Evolutionary conservation across 2,888 invertebrate genomes (phyloP).

Genomic region (Tiliacea citrago): DNA sequence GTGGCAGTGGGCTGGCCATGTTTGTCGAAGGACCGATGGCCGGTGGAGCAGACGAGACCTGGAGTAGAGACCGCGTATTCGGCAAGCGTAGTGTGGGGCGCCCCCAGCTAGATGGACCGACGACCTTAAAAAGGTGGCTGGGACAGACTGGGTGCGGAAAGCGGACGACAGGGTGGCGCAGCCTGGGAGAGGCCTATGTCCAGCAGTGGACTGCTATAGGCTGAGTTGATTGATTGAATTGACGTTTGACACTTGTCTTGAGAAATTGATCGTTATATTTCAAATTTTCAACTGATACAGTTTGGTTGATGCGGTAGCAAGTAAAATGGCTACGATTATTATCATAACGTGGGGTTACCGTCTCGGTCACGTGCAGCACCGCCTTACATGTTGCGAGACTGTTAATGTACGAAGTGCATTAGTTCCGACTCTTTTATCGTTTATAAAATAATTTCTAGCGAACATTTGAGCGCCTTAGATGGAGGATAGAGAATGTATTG

Average conservation of each 20-base stretch:
- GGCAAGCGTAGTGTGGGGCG: too few relatives aligned
- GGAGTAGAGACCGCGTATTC: too few relatives aligned
- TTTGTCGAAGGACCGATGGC: too few relatives aligned
- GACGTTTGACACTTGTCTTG: conserved; percentile 1
- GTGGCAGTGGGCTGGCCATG: too few relatives aligned
- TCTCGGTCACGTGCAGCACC: conserved; percentile 45
- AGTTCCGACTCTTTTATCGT: conserved; percentile 59
- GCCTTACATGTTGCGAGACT: conserved; percentile 25
- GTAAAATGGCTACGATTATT: conserved; percentile 15
- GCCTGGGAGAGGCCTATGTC: too few relatives aligned
- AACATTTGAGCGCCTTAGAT: conserved; percentile 23
- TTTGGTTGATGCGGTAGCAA: conserved; percentile 23
- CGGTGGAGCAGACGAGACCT: too few relatives aligned
- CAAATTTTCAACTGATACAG: not conserved
- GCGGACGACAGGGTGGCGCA: too few relatives aligned
- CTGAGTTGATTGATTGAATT: too few relatives aligned
- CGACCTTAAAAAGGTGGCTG: too few relatives aligned
- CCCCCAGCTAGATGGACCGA: too few relatives aligned
- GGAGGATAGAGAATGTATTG: conserved; percentile 1
- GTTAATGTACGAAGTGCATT: conserved; percentile 45
- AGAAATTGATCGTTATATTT: not conserved
- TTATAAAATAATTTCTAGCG: conserved; percentile 39
- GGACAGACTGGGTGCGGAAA: too few relatives aligned
- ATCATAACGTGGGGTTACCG: conserved; percentile 32
- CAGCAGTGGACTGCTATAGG: too few relatives aligned